Conservation (phyloP, 2,113 vertebrate genomes). For the Sprattus sprattus region DNA sequence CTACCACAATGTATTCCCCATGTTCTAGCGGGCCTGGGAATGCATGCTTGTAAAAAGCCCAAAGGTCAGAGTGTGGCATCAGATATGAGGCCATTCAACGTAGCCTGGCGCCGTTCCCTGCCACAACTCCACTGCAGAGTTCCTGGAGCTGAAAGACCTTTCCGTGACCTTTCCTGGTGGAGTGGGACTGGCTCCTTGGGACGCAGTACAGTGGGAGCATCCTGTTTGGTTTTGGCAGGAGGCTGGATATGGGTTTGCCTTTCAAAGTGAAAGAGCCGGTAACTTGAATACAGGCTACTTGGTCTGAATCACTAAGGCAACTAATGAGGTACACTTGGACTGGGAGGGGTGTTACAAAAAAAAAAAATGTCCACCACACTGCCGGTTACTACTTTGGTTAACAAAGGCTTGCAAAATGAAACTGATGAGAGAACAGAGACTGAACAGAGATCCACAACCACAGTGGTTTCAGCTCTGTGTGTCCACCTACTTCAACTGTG, state of each 20-base stretch:
- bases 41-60: not conserved
- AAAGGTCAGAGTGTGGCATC: constrained; percentile 8
- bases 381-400: not conserved
- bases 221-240: not conserved
- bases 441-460: not conserved
- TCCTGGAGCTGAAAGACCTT: not conserved
- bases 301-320: not conserved
- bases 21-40: not conserved
- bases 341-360: too few species aligned
- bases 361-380: too few species aligned
- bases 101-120: not conserved
- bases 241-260: not conserved
- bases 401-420: not conserved
- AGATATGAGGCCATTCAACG: not conserved
- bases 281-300: not conserved
- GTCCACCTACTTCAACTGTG: too few species aligned
- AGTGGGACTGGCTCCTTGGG: not conserved
- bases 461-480: too few species aligned
- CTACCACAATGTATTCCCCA: not conserved
- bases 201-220: not conserved
- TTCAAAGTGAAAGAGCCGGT: not conserved
- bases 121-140: not conserved
- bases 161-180: not conserved
- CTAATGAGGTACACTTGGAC: not conserved
- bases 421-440: not conserved